A percentile compares a stretch with the other conserved stretches of the same genome.
Conservation (phyloP, 2,888 invertebrate species). For the Palloptera scutellata region DNA sequence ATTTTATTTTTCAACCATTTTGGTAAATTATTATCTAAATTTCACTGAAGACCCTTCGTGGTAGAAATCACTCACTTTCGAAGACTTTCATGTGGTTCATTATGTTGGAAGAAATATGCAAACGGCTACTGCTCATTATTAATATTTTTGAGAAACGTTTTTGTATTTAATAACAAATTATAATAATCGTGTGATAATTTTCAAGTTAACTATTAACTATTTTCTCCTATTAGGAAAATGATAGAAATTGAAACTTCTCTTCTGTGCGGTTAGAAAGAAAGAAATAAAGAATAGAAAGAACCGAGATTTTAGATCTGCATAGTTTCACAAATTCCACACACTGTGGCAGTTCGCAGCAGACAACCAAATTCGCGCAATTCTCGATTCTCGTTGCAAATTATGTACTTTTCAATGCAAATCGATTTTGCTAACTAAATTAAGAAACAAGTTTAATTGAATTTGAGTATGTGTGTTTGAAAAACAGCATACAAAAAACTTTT, state of each 20-base stretch:
- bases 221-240: too few species aligned
- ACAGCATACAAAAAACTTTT: too few species aligned
- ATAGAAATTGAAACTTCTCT: too few species aligned
- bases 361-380: not conserved
- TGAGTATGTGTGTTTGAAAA: conserved; percentile 1
- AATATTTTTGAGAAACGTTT: too few species aligned
- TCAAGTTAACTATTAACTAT: too few species aligned
- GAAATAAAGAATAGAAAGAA: too few species aligned
- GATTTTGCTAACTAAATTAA: conserved; percentile 38
- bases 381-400: conserved; percentile 7
- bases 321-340: too few species aligned
- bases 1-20: conserved; percentile 1
- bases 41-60: not conserved
- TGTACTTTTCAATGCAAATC: conserved; percentile 35
- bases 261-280: too few species aligned
- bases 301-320: too few species aligned
- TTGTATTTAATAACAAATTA: too few species aligned
- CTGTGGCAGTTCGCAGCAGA: not conserved
- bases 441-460: conserved; percentile 39
- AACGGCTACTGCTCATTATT: conserved; percentile 48
- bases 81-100: conserved; percentile 57
- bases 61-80: conserved; percentile 53
- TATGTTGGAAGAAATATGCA: conserved; percentile 53
- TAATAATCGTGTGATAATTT: too few species aligned
- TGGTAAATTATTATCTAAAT: not conserved